A percentile compares a stretch with the other conserved stretches of the same genome.
Conservation (phyloP, 2,113 vertebrate species). For the Dipodomys stephensi region DNA sequence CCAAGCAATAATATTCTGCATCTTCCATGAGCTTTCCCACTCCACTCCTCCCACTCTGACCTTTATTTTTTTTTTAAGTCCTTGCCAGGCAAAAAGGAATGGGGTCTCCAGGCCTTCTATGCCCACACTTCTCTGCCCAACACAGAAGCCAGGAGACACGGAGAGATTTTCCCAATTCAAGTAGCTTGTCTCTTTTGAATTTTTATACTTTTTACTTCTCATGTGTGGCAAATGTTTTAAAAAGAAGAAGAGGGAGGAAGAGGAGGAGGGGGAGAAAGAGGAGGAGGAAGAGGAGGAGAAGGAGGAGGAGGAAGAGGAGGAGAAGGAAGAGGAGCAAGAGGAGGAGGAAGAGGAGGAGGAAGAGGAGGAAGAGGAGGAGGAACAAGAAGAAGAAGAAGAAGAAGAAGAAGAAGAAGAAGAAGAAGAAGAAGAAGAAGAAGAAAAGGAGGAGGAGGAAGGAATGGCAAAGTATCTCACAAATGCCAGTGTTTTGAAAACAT, state of each 20-base stretch:
- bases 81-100: not conserved
- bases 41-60: not conserved
- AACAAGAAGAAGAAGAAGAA: not conserved
- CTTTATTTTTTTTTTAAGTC: not conserved
- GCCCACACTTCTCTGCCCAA: not conserved
- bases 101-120: not conserved
- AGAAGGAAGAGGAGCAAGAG: no score
- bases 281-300: not conserved
- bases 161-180: constrained; percentile 88
- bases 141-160: constrained; percentile 26
- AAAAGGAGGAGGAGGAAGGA: constrained; percentile 72
- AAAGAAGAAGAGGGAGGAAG: not conserved
- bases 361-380: no score
- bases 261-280: constrained; percentile 61
- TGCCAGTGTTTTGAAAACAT: constrained; percentile 92
- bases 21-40: not conserved
- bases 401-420: constrained; percentile 35
- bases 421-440: no score
- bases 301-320: no score
- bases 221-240: constrained; percentile 83
- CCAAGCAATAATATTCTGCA: not conserved
- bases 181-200: constrained; percentile 88
- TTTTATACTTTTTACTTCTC: constrained; percentile 87
- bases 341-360: no score
- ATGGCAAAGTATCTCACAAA: constrained; percentile 89